A percentile compares a stretch with the other conserved stretches of the same genome.
phyloP scores from a whole-genome alignment of 2,797 vertebrate genomes.

The Balearica regulorum region DNA sequence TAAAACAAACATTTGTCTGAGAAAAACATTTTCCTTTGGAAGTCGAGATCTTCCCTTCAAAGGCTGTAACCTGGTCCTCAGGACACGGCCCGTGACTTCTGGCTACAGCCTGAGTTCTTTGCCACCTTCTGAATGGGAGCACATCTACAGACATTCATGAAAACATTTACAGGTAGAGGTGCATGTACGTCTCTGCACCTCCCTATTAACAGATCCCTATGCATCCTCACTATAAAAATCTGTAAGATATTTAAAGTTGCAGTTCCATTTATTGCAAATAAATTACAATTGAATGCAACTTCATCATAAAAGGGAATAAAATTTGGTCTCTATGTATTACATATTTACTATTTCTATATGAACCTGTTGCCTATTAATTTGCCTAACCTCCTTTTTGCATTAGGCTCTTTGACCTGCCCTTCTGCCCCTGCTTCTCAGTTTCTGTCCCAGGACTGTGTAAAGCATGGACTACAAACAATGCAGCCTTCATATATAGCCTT shows the following conservation, averaged over 20 bases:
- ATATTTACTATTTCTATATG: neutral
- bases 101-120: neutral
- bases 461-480: neutral
- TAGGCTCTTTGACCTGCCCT: neutral
- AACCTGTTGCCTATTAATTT: neutral
- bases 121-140: neutral
- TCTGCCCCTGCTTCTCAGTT: neutral
- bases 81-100: accelerated
- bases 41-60: neutral
- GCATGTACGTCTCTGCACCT: neutral
- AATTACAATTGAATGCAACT: neutral
- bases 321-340: neutral
- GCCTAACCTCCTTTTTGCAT: neutral
- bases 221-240: neutral
- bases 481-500: neutral
- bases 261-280: neutral
- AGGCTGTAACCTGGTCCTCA: neutral
- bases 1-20: neutral
- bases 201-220: neutral
- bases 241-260: neutral
- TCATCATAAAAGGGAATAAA: neutral
- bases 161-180: neutral
- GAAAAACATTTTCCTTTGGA: neutral
- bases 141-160: accelerated
- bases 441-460: neutral